Percentiles rank a stretch among this genome's conserved stretches.
phyloP scores from a whole-genome alignment of 2,797 vertebrate species.

The Scolopax rusticola region DNA sequence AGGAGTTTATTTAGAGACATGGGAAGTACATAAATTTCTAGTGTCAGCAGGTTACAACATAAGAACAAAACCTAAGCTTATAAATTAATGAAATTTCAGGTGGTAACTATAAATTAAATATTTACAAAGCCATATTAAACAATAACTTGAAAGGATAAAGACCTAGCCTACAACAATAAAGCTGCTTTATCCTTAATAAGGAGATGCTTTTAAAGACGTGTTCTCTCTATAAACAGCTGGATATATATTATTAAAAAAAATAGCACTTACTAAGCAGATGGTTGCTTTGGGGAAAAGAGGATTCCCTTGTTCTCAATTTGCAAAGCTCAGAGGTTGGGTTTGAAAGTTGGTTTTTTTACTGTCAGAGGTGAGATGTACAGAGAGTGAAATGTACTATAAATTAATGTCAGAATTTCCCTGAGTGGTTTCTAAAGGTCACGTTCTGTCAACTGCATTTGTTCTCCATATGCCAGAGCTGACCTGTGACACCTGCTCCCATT shows the following conservation, averaged over 20 bases:
- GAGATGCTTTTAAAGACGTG: background rate
- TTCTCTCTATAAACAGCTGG: background rate
- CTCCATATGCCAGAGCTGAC: background rate
- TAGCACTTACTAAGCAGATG: background rate
- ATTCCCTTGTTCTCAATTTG: background rate
- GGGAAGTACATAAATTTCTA: background rate
- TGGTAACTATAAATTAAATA: background rate
- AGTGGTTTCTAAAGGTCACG: background rate
- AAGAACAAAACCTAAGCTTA: background rate
- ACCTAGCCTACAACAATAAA: background rate
- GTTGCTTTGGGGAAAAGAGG: background rate
- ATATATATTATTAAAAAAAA: background rate
- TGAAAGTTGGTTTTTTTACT: background rate
- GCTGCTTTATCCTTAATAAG: background rate
- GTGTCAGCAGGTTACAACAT: background rate
- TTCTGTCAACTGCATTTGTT: conserved; percentile 7
- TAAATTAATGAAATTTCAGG: background rate
- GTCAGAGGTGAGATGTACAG: background rate
- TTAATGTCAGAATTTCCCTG: background rate
- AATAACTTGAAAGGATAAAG: background rate
- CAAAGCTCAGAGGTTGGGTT: background rate
- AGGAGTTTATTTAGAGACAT: background rate
- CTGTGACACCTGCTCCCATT: background rate
- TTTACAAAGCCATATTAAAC: background rate
- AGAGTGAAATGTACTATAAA: background rate